A percentile compares a stretch with the other conserved stretches of the same genome.
Evolutionary conservation across 2,113 vertebrate genomes (phyloP).

Genomic region (Triplophysa siluroides): DNA sequence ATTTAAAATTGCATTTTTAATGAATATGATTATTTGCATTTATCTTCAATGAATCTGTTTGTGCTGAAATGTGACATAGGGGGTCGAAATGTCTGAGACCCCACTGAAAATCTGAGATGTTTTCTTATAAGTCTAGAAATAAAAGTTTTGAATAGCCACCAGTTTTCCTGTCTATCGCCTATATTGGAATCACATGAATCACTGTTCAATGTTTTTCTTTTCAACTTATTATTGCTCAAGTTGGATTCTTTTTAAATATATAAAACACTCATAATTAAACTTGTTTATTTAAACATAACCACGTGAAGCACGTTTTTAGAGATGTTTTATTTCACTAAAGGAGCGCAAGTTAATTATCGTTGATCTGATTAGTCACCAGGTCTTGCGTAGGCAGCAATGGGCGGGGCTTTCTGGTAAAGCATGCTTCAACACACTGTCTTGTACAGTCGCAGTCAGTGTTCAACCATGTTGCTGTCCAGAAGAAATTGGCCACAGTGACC

Average conservation of each 20-base stretch:
- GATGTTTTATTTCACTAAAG: neutral
- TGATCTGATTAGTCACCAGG: neutral
- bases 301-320: neutral
- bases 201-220: too few relatives aligned
- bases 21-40: slow-evolving; percentile 10
- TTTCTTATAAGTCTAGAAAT: too few relatives aligned
- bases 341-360: neutral
- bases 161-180: too few relatives aligned
- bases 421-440: neutral
- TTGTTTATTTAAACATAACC: neutral
- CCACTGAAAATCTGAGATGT: too few relatives aligned
- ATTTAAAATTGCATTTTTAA: neutral
- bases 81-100: too few relatives aligned
- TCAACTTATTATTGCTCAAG: too few relatives aligned
- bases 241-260: too few relatives aligned
- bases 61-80: neutral
- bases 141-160: too few relatives aligned
- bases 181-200: too few relatives aligned
- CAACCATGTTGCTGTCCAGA: neutral
- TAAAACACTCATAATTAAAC: too few relatives aligned
- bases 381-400: neutral
- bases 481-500: fast-evolving
- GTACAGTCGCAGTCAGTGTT: neutral
- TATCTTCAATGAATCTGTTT: neutral
- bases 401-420: neutral